phyloP scores from a whole-genome alignment of 2,888 invertebrate genomes.

The Epistrophe eligans region DNA sequence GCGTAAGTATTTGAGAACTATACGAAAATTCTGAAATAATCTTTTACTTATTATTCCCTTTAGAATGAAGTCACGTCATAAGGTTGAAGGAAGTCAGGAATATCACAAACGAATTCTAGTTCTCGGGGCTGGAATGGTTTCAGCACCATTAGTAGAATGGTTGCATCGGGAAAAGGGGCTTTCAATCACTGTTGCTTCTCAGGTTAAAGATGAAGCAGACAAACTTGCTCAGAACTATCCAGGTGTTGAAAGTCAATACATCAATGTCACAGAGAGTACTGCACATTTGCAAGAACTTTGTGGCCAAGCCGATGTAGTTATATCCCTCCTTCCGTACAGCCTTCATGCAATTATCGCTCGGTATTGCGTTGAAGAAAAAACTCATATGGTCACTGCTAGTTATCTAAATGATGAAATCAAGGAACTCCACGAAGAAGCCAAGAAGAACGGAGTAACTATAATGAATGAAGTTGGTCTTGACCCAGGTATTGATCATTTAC shows the following conservation, averaged over 20 bases:
- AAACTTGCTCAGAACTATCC: slow-evolving; percentile 90
- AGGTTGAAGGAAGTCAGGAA: slow-evolving; percentile 87
- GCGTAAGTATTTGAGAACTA: slow-evolving; percentile 83
- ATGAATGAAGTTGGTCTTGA: slow-evolving; percentile 99
- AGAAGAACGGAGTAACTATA: slow-evolving; percentile 94
- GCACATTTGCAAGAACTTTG: slow-evolving; percentile 89
- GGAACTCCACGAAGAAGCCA: slow-evolving; percentile 92
- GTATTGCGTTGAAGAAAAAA: slow-evolving; percentile 93
- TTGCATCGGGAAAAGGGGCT: slow-evolving; percentile 92
- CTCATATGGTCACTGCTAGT: slow-evolving; percentile 98
- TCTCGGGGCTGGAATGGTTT: slow-evolving; percentile 97
- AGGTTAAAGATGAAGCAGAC: slow-evolving; percentile 95
- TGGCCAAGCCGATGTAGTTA: slow-evolving; percentile 89
- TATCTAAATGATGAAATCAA: slow-evolving; percentile 95
- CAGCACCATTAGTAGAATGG: slow-evolving; percentile 97
- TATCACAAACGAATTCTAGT: slow-evolving; percentile 91
- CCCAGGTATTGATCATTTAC: slow-evolving; percentile 98
- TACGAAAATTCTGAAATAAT: background rate
- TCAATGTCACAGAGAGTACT: slow-evolving; percentile 91
- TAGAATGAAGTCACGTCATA: slow-evolving; percentile 88
- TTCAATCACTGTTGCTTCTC: slow-evolving; percentile 94
- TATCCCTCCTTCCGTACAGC: slow-evolving; percentile 95
- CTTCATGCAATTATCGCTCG: slow-evolving; percentile 94
- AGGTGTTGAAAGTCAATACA: slow-evolving; percentile 91
- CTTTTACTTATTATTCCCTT: slow-evolving; percentile 59